phyloP scores from a whole-genome alignment of 2,113 vertebrate species.

The Bos javanicus region DNA sequence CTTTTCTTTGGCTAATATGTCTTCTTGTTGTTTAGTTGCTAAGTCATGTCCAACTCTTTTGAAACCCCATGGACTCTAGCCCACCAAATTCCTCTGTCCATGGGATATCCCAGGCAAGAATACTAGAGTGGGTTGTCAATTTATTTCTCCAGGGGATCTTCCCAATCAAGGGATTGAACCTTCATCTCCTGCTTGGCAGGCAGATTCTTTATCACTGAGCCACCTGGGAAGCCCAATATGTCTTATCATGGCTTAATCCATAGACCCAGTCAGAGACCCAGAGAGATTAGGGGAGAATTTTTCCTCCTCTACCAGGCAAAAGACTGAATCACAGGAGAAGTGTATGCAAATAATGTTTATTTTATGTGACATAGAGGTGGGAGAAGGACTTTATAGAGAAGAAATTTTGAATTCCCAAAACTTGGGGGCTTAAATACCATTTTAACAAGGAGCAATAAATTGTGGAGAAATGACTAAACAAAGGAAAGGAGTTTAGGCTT shows the following conservation, averaged over 20 bases:
- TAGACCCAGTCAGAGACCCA: not conserved
- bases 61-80: not conserved
- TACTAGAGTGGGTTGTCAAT: not conserved
- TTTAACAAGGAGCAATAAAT: not conserved
- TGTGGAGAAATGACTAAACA: not conserved
- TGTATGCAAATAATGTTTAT: not conserved
- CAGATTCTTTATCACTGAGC: not conserved
- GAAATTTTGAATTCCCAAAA: not conserved
- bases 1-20: not conserved
- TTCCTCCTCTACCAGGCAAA: not conserved
- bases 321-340: not conserved
- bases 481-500: not conserved
- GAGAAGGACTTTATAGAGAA: not conserved
- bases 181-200: not conserved
- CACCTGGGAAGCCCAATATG: not conserved
- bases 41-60: not conserved
- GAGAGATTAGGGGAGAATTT: not conserved
- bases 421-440: not conserved
- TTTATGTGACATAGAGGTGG: not conserved
- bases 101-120: not conserved
- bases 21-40: not conserved
- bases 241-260: not conserved
- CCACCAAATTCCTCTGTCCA: not conserved
- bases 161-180: not conserved
- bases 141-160: not conserved